Evolutionary conservation across 2,113 vertebrate species (phyloP).

Genomic region (Gymnogyps californianus): DNA sequence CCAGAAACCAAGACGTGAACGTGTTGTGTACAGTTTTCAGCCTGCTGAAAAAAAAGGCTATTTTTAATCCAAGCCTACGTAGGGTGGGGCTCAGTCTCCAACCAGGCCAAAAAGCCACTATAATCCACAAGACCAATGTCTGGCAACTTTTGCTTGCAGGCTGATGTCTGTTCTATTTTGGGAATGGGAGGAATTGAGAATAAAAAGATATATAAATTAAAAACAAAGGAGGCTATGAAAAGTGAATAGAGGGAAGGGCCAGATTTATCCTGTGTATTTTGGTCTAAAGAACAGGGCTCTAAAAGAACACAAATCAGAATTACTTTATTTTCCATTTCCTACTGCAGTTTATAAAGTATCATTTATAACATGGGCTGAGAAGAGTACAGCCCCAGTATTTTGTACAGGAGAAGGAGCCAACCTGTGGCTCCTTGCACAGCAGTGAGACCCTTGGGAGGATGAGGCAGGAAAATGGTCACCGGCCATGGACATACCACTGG

Average conservation of each 20-base stretch:
- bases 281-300: slow-evolving; percentile 5
- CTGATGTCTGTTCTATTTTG: slow-evolving; percentile 74
- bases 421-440: neutral
- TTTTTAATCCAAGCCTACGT: slow-evolving; percentile 66
- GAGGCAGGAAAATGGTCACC: neutral
- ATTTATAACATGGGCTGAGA: neutral
- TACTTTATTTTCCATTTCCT: slow-evolving; percentile 30
- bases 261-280: slow-evolving; percentile 47
- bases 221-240: slow-evolving; percentile 57
- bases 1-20: neutral
- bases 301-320: neutral
- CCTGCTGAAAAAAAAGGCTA: slow-evolving; percentile 64
- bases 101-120: slow-evolving; percentile 70
- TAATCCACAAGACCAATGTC: slow-evolving; percentile 68
- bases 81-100: slow-evolving; percentile 70
- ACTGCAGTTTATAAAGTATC: neutral
- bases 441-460: neutral
- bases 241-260: slow-evolving; percentile 53
- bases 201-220: slow-evolving; percentile 40
- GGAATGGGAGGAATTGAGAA: slow-evolving; percentile 59
- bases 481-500: neutral
- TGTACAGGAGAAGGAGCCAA: neutral
- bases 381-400: neutral
- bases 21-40: slow-evolving; percentile 26
- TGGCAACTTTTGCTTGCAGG: slow-evolving; percentile 71